Percentiles rank a stretch among this genome's conserved stretches.
These are phyloP conservation scores for Silurus aristotelis DNA, from an alignment of 2,797 vertebrate genomes.

Conservation along the genomic window DNA sequence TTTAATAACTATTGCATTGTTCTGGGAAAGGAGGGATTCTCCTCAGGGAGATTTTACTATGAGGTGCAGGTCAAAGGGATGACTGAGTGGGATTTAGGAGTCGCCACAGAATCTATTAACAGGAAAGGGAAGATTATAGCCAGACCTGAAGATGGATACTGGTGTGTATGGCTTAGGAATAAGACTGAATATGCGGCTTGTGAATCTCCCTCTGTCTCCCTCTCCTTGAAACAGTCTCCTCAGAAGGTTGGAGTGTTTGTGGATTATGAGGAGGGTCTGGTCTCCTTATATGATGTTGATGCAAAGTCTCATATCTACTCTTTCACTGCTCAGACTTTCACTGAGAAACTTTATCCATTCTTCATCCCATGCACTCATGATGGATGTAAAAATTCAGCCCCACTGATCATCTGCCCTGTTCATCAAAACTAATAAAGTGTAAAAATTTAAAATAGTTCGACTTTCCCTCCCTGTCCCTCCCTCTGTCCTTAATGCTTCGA, in stretches of 20 bases:
- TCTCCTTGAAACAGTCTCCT: background rate
- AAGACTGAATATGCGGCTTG: background rate
- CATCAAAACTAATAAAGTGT: too few species aligned
- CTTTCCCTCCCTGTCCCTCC: too few species aligned
- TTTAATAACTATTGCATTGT: background rate
- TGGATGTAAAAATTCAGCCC: background rate
- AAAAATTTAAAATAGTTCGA: too few species aligned
- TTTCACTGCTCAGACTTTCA: slow-evolving; percentile 23
- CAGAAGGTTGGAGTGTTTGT: background rate
- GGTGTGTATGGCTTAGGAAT: background rate
- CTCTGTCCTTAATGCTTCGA: too few species aligned
- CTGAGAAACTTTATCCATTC: background rate
- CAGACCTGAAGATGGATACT: background rate
- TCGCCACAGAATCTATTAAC: background rate
- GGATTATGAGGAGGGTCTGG: slow-evolving; percentile 12
- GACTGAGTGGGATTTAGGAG: background rate
- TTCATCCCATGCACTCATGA: background rate
- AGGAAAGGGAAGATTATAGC: background rate
- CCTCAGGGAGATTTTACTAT: slow-evolving; percentile 6
- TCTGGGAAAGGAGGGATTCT: background rate
- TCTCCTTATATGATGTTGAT: slow-evolving; percentile 30
- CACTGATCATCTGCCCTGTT: slow-evolving; percentile 15
- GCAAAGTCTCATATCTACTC: slow-evolving; percentile 16
- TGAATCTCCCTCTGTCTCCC: background rate
- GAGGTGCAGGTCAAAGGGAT: background rate